Evolutionary conservation across 2,113 vertebrate species (phyloP).

Genomic region (Austrofundulus limnaeus): DNA sequence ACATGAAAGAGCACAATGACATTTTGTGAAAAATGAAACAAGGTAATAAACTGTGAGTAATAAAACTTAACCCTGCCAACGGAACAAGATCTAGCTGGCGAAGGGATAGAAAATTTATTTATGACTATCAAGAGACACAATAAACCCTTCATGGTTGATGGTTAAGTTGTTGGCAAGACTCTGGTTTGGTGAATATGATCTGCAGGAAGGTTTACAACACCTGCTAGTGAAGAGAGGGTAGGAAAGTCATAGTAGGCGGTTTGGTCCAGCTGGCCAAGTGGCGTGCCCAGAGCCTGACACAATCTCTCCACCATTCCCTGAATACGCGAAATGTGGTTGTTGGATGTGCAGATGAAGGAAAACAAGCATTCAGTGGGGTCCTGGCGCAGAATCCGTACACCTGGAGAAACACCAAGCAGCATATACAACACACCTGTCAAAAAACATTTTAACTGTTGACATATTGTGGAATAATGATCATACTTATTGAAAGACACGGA

Average conservation of each 20-base stretch:
- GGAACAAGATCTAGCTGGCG: not conserved
- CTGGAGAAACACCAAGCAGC: conserved; percentile 64
- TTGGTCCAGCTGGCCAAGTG: conserved; percentile 81
- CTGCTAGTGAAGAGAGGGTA: conserved; percentile 81
- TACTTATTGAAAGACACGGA: too few species aligned
- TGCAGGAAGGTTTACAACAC: conserved; percentile 58
- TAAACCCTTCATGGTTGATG: not conserved
- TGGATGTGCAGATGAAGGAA: conserved; percentile 95
- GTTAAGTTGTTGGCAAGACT: not conserved
- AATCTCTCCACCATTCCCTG: conserved; percentile 91
- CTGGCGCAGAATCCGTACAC: conserved; percentile 89
- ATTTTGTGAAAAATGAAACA: not conserved
- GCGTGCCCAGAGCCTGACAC: conserved; percentile 82
- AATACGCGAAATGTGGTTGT: conserved; percentile 94
- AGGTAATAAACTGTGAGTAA: not conserved
- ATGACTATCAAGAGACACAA: too few species aligned
- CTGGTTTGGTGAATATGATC: not conserved
- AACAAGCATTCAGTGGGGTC: conserved; percentile 93
- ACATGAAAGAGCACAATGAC: not conserved
- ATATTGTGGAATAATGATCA: not conserved
- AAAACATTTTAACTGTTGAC: not conserved
- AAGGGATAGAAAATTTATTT: not conserved
- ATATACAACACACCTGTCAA: not conserved
- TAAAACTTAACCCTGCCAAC: not conserved
- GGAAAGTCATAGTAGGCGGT: conserved; percentile 87